Evolutionary conservation across 2,113 vertebrate species (phyloP).

Genomic region (Poeciliopsis turrubarensis): DNA sequence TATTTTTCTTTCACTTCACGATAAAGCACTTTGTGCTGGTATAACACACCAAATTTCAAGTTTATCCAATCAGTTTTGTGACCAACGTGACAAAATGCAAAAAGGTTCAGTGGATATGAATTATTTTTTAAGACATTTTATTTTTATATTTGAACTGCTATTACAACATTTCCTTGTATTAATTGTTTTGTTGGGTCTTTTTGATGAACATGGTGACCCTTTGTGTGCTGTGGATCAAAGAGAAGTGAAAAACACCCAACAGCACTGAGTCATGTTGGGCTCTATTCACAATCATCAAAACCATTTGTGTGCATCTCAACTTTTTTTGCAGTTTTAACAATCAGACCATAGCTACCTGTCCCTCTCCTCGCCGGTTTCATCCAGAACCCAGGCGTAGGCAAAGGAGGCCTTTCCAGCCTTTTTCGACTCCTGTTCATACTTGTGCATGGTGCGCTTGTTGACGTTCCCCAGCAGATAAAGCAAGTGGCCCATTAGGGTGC

Average conservation of each 20-base stretch:
- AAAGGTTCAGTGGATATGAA: neutral
- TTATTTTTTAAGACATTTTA: neutral
- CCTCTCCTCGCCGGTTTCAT: constrained; percentile 98
- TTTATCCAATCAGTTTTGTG: neutral
- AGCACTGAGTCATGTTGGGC: no score
- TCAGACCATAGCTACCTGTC: constrained; percentile 84
- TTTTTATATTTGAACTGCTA: neutral
- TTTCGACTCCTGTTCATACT: constrained; percentile 97
- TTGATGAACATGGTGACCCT: neutral
- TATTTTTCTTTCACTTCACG: neutral
- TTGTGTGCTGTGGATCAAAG: neutral
- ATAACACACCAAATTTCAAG: neutral
- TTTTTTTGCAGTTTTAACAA: neutral
- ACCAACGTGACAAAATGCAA: neutral
- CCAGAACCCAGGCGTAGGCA: constrained; percentile 97
- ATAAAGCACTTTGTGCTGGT: neutral
- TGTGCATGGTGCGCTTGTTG: constrained; percentile 99
- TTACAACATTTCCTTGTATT: neutral
- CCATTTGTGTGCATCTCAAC: neutral
- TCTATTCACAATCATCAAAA: neutral
- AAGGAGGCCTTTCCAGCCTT: constrained; percentile 98
- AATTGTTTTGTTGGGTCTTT: neutral
- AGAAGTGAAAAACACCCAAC: no score
- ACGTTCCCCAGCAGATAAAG: constrained; percentile 95
- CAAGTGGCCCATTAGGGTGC: constrained; percentile 98